These are phyloP conservation scores for Pseudobourletiella spinata DNA, from an alignment of 1,140 invertebrate species.

Conservation along the genomic window DNA sequence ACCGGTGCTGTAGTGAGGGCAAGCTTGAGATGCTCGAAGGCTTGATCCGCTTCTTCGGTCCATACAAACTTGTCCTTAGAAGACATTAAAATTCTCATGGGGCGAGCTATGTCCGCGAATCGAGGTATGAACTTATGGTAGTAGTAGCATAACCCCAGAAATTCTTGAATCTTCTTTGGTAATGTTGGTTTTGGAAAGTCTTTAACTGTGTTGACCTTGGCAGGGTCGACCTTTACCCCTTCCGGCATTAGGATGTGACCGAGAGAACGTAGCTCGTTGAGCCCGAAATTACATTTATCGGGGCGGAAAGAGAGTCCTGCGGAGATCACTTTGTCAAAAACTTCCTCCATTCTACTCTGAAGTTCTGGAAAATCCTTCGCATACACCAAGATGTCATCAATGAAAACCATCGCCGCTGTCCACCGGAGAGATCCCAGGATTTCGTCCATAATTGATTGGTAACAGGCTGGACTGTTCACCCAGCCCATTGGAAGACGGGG, in stretches of 20 bases:
- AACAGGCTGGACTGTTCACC: constrained; percentile 42
- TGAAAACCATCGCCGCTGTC: constrained; percentile 30
- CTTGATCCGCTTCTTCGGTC: constrained; percentile 38
- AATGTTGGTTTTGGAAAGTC: constrained; percentile 35
- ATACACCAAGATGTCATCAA: constrained; percentile 39
- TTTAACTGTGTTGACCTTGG: constrained; percentile 34
- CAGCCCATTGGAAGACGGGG: constrained; percentile 46
- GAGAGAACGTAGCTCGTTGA: constrained; percentile 37
- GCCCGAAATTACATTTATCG: too few relatives aligned
- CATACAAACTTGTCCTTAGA: constrained; percentile 41
- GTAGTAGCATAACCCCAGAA: constrained; percentile 26
- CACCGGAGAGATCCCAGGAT: constrained; percentile 36
- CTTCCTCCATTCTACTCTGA: constrained; percentile 36
- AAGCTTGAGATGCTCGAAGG: constrained; percentile 39
- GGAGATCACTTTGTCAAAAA: constrained; percentile 37
- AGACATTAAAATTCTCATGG: constrained; percentile 25
- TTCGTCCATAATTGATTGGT: constrained; percentile 41
- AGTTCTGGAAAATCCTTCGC: constrained; percentile 38
- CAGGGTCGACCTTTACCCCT: constrained; percentile 38
- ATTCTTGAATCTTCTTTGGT: not conserved
- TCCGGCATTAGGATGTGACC: constrained; percentile 38
- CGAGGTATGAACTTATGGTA: constrained; percentile 39
- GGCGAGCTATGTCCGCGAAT: constrained; percentile 29
- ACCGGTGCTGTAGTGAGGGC: constrained; percentile 33
- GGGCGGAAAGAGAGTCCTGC: constrained; percentile 19